Base-by-base conservation (phyloP, 2,797 vertebrate genomes). In the Poeciliopsis turneri region DNA sequence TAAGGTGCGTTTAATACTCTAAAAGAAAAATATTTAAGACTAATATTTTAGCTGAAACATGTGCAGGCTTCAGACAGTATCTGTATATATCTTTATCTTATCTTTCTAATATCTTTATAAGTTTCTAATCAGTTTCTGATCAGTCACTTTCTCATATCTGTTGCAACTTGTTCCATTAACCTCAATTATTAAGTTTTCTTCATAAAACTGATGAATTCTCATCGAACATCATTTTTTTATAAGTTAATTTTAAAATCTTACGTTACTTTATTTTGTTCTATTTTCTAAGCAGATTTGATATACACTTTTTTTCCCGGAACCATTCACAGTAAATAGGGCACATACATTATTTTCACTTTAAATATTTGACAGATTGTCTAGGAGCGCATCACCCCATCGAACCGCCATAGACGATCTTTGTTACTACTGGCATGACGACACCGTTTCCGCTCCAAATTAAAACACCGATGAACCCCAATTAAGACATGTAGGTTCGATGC, bases 401-500 rank as follows among this genome's bases (percentile, higher is more conserved):
- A 23, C n/a, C 0, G 7, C 20, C 25, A 53, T 28, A 61, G 28
- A 74, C 20, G n/a, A 74, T 72, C 61, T 83, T 74, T 80, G 81
- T 75, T 0, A 25, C 8, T 16, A 61, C 10, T 23, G 74, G 30
- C 1, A 6, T 3, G 9, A 23, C 25, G 5, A 20, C 28, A 18
- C 45, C 1, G 3, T n/a, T 3, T 25, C 18, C 0, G 23, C 11
- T 9, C 2, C 2, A 0, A 2, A 28, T 12, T 10, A 69, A 18
- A 53, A 55, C 18, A 20, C 4, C 2, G 10, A 39, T 10, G 55
- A 13, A 33, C 33, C 7, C 2, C 4, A 25, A 16, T 23, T 3
- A 13, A 16, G 33, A n/a, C 0, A 90, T 90, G 90, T 89, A 82
- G 74, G 88, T 85, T 39, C 74, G 3, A 69, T 41, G 3, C 7